A percentile compares a stretch with the other conserved stretches of the same genome.
phyloP scores from a whole-genome alignment of 2,797 vertebrate genomes.

The Myotis planiceps region DNA sequence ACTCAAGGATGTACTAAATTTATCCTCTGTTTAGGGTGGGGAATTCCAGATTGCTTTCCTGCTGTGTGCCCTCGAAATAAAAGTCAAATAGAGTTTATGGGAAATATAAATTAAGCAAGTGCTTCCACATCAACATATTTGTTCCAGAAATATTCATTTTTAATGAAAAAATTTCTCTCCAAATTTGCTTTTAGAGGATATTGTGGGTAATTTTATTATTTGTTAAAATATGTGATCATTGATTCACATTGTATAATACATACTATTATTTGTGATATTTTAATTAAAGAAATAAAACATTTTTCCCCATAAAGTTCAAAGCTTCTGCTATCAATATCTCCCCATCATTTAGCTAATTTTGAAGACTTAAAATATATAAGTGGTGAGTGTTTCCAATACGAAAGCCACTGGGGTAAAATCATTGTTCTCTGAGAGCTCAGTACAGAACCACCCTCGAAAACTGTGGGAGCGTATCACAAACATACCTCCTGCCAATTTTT shows the following conservation, averaged over 20 bases:
- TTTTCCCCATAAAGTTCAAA: constrained; percentile 9
- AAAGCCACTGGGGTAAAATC: not conserved
- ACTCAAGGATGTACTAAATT: constrained; percentile 46
- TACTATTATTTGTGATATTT: not conserved
- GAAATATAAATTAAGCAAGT: constrained; percentile 56
- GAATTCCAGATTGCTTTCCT: constrained; percentile 44
- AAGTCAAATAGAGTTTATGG: constrained; percentile 61
- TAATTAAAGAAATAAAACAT: constrained; percentile 26
- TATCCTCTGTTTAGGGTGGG: constrained; percentile 17
- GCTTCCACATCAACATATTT: not conserved
- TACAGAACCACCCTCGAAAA: not conserved
- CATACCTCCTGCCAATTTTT: constrained; percentile 19
- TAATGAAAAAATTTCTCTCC: not conserved
- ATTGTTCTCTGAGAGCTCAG: not conserved
- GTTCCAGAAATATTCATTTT: constrained; percentile 23
- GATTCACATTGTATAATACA: not conserved
- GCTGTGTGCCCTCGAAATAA: constrained; percentile 41
- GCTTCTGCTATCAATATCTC: not conserved
- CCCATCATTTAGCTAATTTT: not conserved
- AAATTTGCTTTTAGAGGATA: constrained; percentile 15
- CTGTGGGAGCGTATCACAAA: not conserved
- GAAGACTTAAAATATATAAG: not conserved
- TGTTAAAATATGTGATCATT: constrained; percentile 8
- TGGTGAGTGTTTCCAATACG: not conserved
- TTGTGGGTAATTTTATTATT: not conserved